Conservation (phyloP, 2,113 vertebrate species). For the Atherinomorus stipes region DNA sequence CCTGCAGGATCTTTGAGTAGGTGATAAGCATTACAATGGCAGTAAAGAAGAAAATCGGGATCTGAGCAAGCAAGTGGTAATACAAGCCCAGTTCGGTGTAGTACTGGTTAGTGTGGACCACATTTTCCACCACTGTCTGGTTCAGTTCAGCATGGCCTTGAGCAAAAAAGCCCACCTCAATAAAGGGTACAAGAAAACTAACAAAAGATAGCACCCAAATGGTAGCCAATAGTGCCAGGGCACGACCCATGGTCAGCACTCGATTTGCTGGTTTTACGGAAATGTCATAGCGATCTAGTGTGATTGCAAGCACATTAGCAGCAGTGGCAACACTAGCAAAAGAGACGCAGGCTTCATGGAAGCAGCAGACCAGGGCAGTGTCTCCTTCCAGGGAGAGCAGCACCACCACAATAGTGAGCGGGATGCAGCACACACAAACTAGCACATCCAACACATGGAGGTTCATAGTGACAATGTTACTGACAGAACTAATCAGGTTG, state of each 20-base stretch:
- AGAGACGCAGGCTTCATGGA: slow-evolving; percentile 98
- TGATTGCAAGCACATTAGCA: slow-evolving; percentile 97
- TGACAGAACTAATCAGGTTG: slow-evolving; percentile 98
- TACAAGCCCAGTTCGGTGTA: slow-evolving; percentile 95
- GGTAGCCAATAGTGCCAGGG: slow-evolving; percentile 90
- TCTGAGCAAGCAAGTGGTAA: slow-evolving; percentile 97
- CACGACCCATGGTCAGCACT: slow-evolving; percentile 96
- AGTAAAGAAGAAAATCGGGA: slow-evolving; percentile 98
- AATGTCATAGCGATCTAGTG: slow-evolving; percentile 97
- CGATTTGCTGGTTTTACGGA: slow-evolving; percentile 97
- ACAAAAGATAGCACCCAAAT: slow-evolving; percentile 96
- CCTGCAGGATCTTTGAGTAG: slow-evolving; percentile 98
- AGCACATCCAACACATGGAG: slow-evolving; percentile 97
- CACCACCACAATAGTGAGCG: slow-evolving; percentile 95
- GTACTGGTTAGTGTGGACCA: slow-evolving; percentile 87
- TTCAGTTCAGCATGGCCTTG: slow-evolving; percentile 88
- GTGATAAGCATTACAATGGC: slow-evolving; percentile 97
- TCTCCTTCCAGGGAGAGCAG: slow-evolving; percentile 93
- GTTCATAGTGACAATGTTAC: slow-evolving; percentile 99
- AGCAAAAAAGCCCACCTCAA: slow-evolving; percentile 96
- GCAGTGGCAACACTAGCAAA: slow-evolving; percentile 97
- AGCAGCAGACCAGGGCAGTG: slow-evolving; percentile 95
- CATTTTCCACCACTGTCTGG: slow-evolving; percentile 87
- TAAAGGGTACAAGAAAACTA: slow-evolving; percentile 97
- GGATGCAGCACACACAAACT: slow-evolving; percentile 97